Conservation (phyloP, 2,113 vertebrate genomes). For the Chunga burmeisteri region DNA sequence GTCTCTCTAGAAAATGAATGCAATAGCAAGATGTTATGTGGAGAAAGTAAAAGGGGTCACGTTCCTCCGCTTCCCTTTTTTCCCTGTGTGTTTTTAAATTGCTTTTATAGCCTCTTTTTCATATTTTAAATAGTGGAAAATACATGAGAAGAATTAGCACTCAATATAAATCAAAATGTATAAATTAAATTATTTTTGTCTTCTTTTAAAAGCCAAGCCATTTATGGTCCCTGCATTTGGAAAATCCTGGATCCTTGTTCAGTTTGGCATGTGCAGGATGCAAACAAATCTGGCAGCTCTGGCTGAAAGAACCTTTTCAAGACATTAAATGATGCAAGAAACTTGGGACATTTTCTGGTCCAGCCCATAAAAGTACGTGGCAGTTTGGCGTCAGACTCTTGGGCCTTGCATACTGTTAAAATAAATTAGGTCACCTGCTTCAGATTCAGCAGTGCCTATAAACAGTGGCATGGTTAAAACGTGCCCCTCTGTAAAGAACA, state of each 20-base stretch:
- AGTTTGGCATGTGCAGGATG: background rate
- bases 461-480: background rate
- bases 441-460: background rate
- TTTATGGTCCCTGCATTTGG: background rate
- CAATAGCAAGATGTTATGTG: background rate
- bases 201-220: background rate
- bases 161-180: background rate
- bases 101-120: background rate
- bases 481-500: background rate
- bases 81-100: background rate
- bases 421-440: constrained; percentile 37
- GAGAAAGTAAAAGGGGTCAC: background rate
- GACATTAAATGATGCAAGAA: constrained; percentile 11
- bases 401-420: background rate
- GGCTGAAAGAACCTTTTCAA: background rate
- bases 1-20: background rate
- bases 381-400: constrained; percentile 25
- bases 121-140: background rate
- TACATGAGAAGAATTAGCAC: background rate
- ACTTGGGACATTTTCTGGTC: background rate
- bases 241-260: background rate
- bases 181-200: background rate
- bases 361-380: constrained; percentile 29
- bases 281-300: background rate
- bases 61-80: background rate